Evolutionary conservation across 2,797 vertebrate genomes (phyloP).

Genomic region (Spheniscus humboldti): DNA sequence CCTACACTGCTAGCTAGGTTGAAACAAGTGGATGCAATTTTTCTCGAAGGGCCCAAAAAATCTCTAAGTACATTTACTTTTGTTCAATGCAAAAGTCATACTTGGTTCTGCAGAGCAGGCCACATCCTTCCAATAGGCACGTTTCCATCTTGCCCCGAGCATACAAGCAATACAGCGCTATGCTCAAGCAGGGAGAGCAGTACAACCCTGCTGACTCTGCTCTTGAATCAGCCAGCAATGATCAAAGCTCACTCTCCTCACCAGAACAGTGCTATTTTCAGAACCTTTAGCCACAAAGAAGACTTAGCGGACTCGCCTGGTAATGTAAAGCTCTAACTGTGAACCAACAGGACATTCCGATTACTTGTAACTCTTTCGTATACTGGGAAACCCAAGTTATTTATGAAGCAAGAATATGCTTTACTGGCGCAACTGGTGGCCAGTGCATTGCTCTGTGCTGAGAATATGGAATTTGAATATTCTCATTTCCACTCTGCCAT

Average conservation of each 20-base stretch:
- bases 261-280: neutral
- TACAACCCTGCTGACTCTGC: neutral
- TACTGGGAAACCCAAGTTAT: neutral
- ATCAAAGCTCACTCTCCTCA: neutral
- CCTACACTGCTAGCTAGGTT: neutral
- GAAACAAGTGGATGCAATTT: neutral
- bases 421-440: neutral
- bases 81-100: neutral
- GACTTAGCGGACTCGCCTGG: no score
- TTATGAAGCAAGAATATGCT: neutral
- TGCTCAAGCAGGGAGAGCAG: neutral
- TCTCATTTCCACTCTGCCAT: neutral
- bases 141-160: neutral
- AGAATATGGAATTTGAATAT: neutral
- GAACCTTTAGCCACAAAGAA: neutral
- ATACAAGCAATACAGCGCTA: neutral
- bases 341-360: neutral
- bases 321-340: neutral
- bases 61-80: neutral
- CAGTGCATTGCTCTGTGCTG: neutral
- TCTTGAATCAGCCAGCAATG: neutral
- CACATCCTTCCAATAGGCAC: neutral
- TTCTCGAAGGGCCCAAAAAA: neutral
- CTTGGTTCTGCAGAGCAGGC: neutral
- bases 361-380: fast-evolving